Base-by-base conservation (phyloP, 37 sponge, comb jelly and placozoan species). In the Cladorhizidae sp. region DNA sequence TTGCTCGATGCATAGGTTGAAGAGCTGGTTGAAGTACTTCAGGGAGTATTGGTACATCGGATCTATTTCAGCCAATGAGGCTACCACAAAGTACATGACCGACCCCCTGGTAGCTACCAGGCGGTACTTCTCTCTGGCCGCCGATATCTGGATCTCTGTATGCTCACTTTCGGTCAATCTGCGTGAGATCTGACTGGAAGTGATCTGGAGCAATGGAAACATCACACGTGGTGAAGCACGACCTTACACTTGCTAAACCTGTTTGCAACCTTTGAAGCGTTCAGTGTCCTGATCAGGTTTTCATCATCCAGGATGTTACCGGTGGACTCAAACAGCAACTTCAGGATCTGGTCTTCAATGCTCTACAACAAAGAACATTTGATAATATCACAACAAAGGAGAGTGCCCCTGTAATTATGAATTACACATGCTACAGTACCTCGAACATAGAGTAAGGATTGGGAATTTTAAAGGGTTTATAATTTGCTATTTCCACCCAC, bases 41-140 rank as follows among this genome's bases (percentile, higher is more conserved):
- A 99, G 93, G 22, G 99, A 99, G 90, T 86, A 99, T 77, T 99
- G 99, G 88, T 99, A 99, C 99, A 99, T 99, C 0, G 99, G 97
- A 72, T 99, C 99, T 12, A 99, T 88, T 59, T 96, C 97, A 49
- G 95, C 93, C 75, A 99, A 80, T 0, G 81, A 86, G 20, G 99
- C 97, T 23, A 96, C 93, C 26, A 96, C 97, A 86, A 99, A 99
- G 81, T 94, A 99, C 86, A 99, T 92, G 41, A 99, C 91, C 39
- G 97, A 96, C 22, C 96, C 97, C 72, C 97, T 81, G 42, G 89
- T 93, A 15, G 99, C 99, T 36, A 99, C 99, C 14, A 90, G 74
- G 29, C 93, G 89, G 55, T 99, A 99, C 72, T 94, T 96, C 80
- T 94, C 97, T 40, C 99, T 74, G 7, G 97, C 97, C 18, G 89